phyloP scores from a whole-genome alignment of 2,113 vertebrate species.

The Aphelocoma coerulescens region DNA sequence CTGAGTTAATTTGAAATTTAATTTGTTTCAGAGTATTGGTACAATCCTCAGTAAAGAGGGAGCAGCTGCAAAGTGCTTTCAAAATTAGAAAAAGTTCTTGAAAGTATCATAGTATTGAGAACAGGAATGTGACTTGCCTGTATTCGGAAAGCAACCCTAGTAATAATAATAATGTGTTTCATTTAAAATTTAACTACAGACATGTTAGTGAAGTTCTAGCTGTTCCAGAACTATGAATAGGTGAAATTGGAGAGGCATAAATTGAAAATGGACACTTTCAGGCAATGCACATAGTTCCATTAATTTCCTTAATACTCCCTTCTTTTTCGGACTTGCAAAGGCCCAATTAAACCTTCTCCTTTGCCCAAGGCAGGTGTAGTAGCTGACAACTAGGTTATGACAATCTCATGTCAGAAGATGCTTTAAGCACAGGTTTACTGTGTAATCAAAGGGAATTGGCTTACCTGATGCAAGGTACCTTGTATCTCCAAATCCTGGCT shows the following conservation, averaged over 20 bases:
- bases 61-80: neutral
- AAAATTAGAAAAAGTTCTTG: neutral
- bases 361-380: neutral
- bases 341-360: neutral
- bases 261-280: neutral
- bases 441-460: constrained; percentile 48
- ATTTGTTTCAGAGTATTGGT: neutral
- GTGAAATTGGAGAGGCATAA: neutral
- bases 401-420: constrained; percentile 5
- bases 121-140: neutral
- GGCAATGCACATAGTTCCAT: neutral
- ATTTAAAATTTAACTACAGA: neutral
- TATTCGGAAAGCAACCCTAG: neutral
- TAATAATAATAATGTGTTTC: neutral
- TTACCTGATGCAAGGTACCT: constrained; percentile 18
- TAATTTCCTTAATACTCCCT: neutral
- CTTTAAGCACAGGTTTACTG: constrained; percentile 39
- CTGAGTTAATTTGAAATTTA: neutral
- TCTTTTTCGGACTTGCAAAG: neutral
- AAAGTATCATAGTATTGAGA: neutral
- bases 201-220: neutral
- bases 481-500: constrained; percentile 55
- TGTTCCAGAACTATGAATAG: neutral
- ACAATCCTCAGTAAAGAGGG: neutral
- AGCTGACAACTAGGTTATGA: neutral